Evolutionary conservation across 2,888 invertebrate species (phyloP).

Genomic region (Carterocephalus palaemon): DNA sequence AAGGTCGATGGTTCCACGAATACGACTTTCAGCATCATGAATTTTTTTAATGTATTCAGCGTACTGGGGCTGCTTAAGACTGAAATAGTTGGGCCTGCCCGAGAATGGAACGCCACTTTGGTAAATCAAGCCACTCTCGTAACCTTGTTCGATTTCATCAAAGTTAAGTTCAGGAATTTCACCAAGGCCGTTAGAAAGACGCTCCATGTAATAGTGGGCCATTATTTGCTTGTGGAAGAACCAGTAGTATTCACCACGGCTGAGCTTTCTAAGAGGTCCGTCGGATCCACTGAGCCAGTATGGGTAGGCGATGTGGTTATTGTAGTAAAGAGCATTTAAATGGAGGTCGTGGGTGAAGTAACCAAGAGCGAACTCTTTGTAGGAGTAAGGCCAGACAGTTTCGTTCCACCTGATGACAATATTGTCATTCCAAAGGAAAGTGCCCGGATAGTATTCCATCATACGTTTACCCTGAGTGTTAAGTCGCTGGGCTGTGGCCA

Average conservation of each 20-base stretch:
- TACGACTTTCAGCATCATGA: conserved; percentile 74
- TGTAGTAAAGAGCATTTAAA: conserved; percentile 82
- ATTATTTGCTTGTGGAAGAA: conserved; percentile 83
- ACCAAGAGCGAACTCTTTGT: conserved; percentile 77
- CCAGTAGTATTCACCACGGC: conserved; percentile 82
- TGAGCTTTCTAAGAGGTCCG: conserved; percentile 73
- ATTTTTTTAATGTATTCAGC: conserved; percentile 64
- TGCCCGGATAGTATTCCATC: conserved; percentile 51
- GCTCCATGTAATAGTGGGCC: conserved; percentile 86
- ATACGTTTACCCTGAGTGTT: conserved; percentile 57
- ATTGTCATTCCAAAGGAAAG: conserved; percentile 62
- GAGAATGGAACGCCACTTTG: conserved; percentile 83
- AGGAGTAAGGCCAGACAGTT: conserved; percentile 74
- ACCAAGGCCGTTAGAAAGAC: conserved; percentile 84
- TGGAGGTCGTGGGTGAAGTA: conserved; percentile 87
- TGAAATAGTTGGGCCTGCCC: conserved; percentile 77
- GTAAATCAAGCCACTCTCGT: conserved; percentile 80
- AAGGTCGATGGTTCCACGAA: conserved; percentile 79
- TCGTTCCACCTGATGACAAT: conserved; percentile 81
- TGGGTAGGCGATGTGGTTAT: conserved; percentile 80
- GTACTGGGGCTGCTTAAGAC: conserved; percentile 67
- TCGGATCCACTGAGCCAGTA: conserved; percentile 80
- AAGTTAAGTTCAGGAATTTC: conserved; percentile 80
- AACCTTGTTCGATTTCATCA: conserved; percentile 78
- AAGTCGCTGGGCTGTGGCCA: conserved; percentile 82